A percentile compares a stretch with the other conserved stretches of the same genome.
Evolutionary conservation across 2,888 invertebrate species (phyloP).

Genomic region (Megaustenia siamemsis): DNA sequence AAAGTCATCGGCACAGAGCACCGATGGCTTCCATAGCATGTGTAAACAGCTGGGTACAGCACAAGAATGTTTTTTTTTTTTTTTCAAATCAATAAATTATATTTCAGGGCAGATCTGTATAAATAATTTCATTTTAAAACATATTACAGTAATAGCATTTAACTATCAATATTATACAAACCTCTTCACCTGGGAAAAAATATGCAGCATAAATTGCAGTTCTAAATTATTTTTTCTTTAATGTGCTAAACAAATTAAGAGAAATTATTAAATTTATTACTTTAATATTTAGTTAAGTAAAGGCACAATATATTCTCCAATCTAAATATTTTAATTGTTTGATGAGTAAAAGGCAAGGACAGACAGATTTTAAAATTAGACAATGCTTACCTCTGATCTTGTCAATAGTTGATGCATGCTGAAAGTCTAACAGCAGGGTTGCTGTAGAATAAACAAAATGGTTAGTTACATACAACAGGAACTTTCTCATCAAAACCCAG

Average conservation of each 20-base stretch:
- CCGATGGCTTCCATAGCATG: constrained; percentile 41
- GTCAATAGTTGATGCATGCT: constrained; percentile 18
- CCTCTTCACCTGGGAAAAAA: neutral
- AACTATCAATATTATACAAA: constrained; percentile 4
- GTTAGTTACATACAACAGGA: too few relatives aligned
- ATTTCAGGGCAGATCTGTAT: neutral
- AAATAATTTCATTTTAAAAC: neutral
- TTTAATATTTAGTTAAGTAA: neutral
- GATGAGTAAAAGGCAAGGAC: neutral
- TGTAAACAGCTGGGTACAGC: constrained; percentile 17
- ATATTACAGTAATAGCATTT: neutral
- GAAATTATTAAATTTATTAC: too few relatives aligned
- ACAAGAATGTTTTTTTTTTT: neutral
- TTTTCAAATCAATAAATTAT: neutral
- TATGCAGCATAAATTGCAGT: neutral
- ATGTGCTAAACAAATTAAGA: neutral
- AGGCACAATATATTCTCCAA: neutral
- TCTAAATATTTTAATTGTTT: neutral
- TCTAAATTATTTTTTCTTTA: neutral
- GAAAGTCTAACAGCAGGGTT: constrained; percentile 38
- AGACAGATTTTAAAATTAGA: neutral
- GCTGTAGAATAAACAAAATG: constrained; percentile 43
- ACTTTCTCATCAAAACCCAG: too few relatives aligned
- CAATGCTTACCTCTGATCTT: constrained; percentile 47
- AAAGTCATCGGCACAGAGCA: constrained; percentile 44